A percentile compares a stretch with the other conserved stretches of the same genome.
These are phyloP conservation scores for Acanthosepion lycidas DNA, from an alignment of 2,888 invertebrate genomes.

Conservation along the genomic window DNA sequence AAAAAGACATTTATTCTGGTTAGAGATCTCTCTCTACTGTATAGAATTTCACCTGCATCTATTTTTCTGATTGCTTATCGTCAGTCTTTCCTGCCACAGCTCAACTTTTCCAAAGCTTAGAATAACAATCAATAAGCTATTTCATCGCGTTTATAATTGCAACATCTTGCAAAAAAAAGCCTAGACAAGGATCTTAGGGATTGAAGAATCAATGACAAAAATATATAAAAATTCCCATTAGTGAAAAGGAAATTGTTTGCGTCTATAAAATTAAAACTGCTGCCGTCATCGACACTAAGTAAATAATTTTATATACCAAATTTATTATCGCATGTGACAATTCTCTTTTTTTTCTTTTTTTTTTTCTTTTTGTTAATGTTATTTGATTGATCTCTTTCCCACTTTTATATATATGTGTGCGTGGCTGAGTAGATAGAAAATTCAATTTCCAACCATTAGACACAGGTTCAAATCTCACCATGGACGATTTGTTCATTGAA, in stretches of 20 bases:
- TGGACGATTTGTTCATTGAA: too few species aligned
- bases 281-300: not conserved
- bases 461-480: too few species aligned
- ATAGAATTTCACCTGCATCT: not conserved
- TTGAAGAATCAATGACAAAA: not conserved
- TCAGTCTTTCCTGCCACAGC: not conserved
- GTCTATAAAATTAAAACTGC: not conserved
- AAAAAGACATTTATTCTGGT: too few species aligned
- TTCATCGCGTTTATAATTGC: not conserved
- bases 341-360: too few species aligned
- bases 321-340: too few species aligned
- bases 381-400: too few species aligned
- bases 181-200: not conserved
- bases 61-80: not conserved
- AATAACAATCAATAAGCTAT: not conserved
- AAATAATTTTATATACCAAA: too few species aligned
- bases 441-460: too few species aligned
- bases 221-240: not conserved
- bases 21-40: not conserved
- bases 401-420: not conserved
- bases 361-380: too few species aligned
- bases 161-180: not conserved
- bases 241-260: not conserved
- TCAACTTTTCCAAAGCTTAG: too few species aligned
- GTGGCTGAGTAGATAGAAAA: too few species aligned